These are phyloP conservation scores for Luffia ferchaultella DNA, from an alignment of 2,888 invertebrate genomes.

Conservation along the genomic window DNA sequence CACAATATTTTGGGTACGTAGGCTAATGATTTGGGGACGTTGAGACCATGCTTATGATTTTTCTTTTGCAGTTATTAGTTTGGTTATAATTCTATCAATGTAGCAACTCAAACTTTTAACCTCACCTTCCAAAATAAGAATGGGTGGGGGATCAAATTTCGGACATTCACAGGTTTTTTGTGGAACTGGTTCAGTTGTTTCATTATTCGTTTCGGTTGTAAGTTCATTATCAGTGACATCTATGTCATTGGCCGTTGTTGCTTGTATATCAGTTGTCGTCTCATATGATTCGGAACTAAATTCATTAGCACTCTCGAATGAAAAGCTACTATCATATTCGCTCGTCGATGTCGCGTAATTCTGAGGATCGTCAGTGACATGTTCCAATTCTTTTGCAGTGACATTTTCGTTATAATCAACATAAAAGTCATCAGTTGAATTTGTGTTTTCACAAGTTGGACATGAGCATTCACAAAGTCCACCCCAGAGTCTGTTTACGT, in stretches of 20 bases:
- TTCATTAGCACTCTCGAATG: constrained; percentile 11
- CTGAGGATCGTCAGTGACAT: background rate
- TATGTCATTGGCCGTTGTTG: constrained; percentile 16
- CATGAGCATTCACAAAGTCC: constrained; percentile 80
- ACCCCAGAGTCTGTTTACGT: constrained; percentile 64
- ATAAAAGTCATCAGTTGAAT: constrained; percentile 40
- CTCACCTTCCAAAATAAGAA: constrained; percentile 89
- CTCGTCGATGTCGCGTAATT: constrained; percentile 12
- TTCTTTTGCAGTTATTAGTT: constrained; percentile 20
- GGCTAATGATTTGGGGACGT: background rate
- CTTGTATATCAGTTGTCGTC: constrained; percentile 17
- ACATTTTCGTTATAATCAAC: constrained; percentile 36
- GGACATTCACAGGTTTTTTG: constrained; percentile 41
- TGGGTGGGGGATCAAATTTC: constrained; percentile 67
- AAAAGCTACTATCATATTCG: constrained; percentile 12
- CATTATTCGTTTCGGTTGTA: constrained; percentile 22
- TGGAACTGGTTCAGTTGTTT: constrained; percentile 20
- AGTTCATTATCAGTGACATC: constrained; percentile 11
- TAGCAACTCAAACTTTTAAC: constrained; percentile 30
- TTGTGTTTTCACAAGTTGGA: constrained; percentile 67
- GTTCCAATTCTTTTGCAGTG: constrained; percentile 11
- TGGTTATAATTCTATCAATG: background rate
- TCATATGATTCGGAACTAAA: constrained; percentile 10
- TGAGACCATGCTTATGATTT: too few species aligned
- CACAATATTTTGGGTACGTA: background rate